Conservation (phyloP, 1,140 invertebrate species). For the Nymphalis io region DNA sequence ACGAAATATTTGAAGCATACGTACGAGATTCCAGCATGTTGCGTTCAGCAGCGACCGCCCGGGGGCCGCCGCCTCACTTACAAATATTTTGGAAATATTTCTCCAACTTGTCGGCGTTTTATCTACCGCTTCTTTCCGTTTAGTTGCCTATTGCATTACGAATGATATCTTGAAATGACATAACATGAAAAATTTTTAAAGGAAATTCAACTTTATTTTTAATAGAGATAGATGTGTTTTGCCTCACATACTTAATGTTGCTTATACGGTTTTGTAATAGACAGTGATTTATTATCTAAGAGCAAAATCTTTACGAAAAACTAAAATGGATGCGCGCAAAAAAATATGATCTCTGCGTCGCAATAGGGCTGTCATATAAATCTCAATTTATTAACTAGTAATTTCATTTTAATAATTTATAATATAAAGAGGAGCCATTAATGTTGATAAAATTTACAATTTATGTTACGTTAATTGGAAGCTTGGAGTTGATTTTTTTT, state of each 20-base stretch:
- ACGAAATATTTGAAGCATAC: constrained; percentile 5
- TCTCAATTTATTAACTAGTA: constrained; percentile 60
- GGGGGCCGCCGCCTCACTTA: constrained; percentile 63
- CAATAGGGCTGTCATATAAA: constrained; percentile 66
- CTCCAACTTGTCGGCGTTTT: constrained; percentile 78
- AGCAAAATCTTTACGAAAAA: constrained; percentile 77
- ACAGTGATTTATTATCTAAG: constrained; percentile 65
- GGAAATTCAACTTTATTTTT: not conserved
- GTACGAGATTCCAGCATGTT: constrained; percentile 23
- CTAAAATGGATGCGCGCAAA: constrained; percentile 74
- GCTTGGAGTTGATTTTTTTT: not conserved
- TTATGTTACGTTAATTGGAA: not conserved
- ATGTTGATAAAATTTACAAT: constrained; percentile 4
- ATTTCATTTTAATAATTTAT: constrained; percentile 42
- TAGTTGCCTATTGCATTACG: constrained; percentile 46
- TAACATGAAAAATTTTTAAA: constrained; percentile 6
- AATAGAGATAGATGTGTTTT: constrained; percentile 26
- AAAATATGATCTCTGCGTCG: constrained; percentile 47
- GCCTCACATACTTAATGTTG: not conserved
- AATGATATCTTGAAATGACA: constrained; percentile 18
- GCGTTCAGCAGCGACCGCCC: constrained; percentile 42
- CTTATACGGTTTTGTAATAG: constrained; percentile 33
- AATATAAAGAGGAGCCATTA: constrained; percentile 26
- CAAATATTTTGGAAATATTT: constrained; percentile 81
- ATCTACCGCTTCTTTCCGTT: constrained; percentile 79